Base-by-base conservation (phyloP, 2,797 vertebrate genomes). In the Ciconia nigra region DNA sequence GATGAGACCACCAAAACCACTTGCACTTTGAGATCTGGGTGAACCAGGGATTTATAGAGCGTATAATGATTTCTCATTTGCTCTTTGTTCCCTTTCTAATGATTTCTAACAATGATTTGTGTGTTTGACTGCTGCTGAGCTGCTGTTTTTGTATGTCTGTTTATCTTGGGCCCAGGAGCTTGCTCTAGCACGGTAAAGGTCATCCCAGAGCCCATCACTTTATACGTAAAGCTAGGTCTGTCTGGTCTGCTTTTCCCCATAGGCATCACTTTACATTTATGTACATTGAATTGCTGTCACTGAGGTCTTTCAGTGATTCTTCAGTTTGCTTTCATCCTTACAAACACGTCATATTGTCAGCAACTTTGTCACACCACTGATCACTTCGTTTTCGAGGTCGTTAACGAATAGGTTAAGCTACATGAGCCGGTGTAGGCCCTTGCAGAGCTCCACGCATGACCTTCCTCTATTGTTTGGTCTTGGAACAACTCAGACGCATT, bases 381-480 rank as follows among this genome's bases (percentile, higher is more conserved):
- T 72, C 5, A 2, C 11, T 57, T 24, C 0, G 0, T 66, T 80
- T 70, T 25, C 9, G 26, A 8, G 13, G 52, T 3, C 0, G 5
- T 33, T 52, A 69, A 65, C 3, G 11, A 81, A 6, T 15, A 54
- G 92, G 85, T 95, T 88, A 88, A 95, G 63, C 41, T 7, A 1
- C 3, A 0, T 20, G 73, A 73, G 70, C 80, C 89, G 25, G 33
- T 4, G 0, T 5, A 67, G 79, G 82, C 73, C 58, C 79, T 79
- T 58, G 69, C 82, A 42, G 77, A 80, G 5, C 76, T 92, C 85
- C 76, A n/a, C 0, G 21, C 49, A 0, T 83, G 92, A 90, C 93
- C 80, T 59, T 89, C 72, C 46, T 16, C 85, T 41, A 10, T 86
- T 88, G 92, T 92, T 87, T 89, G 82, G 67, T 51, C 65, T 70